phyloP scores from a whole-genome alignment of 2,113 vertebrate genomes.

The Ailuropoda melanoleuca region DNA sequence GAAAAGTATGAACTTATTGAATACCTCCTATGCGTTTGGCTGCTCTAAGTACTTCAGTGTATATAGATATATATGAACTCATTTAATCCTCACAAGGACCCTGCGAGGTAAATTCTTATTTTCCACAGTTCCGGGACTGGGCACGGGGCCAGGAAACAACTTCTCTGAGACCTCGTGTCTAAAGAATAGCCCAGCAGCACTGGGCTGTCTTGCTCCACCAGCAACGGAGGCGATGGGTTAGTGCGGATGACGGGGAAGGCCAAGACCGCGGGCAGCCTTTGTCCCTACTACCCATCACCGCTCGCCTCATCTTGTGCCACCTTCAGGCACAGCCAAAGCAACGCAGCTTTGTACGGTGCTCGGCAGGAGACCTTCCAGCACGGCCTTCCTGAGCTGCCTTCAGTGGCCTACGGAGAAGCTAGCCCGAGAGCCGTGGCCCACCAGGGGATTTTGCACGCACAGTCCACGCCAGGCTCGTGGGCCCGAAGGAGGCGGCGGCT shows the following conservation, averaged over 20 bases:
- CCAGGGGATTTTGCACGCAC: not conserved
- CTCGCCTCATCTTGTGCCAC: too few relatives aligned
- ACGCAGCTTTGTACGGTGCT: not conserved
- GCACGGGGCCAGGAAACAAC: not conserved
- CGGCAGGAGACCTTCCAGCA: not conserved
- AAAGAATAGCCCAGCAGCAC: not conserved
- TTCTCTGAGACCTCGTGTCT: not conserved
- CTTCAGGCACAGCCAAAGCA: not conserved
- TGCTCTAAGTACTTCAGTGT: not conserved
- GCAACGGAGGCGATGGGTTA: not conserved
- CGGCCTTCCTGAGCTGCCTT: not conserved
- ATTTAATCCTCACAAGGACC: not conserved
- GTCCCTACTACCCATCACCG: not conserved
- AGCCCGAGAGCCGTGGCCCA: not conserved
- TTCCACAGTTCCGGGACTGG: not conserved
- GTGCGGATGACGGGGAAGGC: not conserved
- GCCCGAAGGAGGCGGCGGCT: not conserved
- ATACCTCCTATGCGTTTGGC: not conserved
- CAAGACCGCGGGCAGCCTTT: not conserved
- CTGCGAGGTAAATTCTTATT: not conserved
- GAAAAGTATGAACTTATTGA: not conserved
- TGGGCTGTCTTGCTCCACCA: too few relatives aligned
- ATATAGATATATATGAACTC: not conserved
- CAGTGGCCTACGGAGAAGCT: not conserved
- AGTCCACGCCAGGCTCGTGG: rapidly evolving